Evolutionary conservation across 2,113 vertebrate genomes (phyloP).

Genomic region (Cisticola juncidis): DNA sequence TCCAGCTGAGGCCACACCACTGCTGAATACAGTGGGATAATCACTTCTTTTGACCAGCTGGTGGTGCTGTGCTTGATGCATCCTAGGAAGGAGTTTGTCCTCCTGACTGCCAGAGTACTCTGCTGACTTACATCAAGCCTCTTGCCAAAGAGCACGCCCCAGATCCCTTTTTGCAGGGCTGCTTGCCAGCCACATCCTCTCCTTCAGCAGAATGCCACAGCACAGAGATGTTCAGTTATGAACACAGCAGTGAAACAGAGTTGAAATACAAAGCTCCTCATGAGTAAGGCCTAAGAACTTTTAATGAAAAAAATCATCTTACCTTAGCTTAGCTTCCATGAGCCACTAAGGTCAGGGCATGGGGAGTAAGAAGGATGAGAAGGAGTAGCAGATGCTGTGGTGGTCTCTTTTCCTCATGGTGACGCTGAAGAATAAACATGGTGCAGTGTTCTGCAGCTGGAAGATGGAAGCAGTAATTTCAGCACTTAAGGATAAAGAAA

Average conservation of each 20-base stretch:
- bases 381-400: background rate
- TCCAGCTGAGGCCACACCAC: background rate
- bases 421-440: background rate
- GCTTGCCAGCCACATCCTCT: background rate
- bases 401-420: background rate
- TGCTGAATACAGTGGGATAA: background rate
- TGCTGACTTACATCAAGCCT: accelerated
- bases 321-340: background rate
- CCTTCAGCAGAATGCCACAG: background rate
- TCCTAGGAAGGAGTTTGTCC: background rate
- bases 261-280: background rate
- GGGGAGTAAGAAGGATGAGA: background rate
- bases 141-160: accelerated
- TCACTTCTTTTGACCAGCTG: background rate
- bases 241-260: background rate
- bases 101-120: background rate
- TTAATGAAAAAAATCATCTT: background rate
- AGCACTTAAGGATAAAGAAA: background rate
- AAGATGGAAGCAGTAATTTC: background rate
- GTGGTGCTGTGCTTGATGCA: background rate
- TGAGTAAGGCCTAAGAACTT: background rate
- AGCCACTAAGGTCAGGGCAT: background rate
- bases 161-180: background rate
- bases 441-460: background rate
- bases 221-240: background rate